A percentile compares a stretch with the other conserved stretches of the same genome.
Evolutionary conservation across 1,140 invertebrate genomes (phyloP).

Genomic region (Rhagoletis zephyria): DNA sequence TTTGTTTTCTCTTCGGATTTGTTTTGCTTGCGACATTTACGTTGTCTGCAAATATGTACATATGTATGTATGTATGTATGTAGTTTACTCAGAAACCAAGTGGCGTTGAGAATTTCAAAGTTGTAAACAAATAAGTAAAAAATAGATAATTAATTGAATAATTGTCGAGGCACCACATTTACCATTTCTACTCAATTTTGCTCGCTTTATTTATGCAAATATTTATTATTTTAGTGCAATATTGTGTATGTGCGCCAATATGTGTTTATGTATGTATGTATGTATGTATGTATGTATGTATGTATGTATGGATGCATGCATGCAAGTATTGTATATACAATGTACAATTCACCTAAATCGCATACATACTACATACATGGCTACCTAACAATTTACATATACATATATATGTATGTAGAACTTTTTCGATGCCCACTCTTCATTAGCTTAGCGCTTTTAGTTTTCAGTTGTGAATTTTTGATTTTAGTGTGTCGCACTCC

Average conservation of each 20-base stretch:
- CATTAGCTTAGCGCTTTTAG: slow-evolving; percentile 38
- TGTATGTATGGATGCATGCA: background rate
- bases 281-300: background rate
- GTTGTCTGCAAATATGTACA: background rate
- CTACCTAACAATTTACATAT: background rate
- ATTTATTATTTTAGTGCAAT: background rate
- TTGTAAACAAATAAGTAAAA: slow-evolving; percentile 24
- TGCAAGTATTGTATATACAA: background rate
- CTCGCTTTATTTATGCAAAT: slow-evolving; percentile 35
- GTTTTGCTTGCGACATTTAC: background rate
- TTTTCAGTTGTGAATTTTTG: slow-evolving; percentile 17
- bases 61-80: background rate
- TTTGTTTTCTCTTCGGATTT: background rate
- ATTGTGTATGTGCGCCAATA: background rate
- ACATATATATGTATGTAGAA: background rate
- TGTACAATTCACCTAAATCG: background rate
- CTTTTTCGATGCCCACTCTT: slow-evolving; percentile 19
- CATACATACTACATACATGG: background rate
- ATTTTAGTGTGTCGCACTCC: slow-evolving; percentile 29
- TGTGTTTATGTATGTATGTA: background rate
- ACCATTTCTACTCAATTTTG: background rate
- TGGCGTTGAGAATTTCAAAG: background rate
- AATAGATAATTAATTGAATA: slow-evolving; percentile 38
- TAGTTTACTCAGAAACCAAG: background rate
- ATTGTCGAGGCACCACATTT: slow-evolving; percentile 20